Evolutionary conservation across 2,113 vertebrate genomes (phyloP), one percentile per base, ranked within the genome.

Genomic region (Agapornis roseicollis): DNA sequence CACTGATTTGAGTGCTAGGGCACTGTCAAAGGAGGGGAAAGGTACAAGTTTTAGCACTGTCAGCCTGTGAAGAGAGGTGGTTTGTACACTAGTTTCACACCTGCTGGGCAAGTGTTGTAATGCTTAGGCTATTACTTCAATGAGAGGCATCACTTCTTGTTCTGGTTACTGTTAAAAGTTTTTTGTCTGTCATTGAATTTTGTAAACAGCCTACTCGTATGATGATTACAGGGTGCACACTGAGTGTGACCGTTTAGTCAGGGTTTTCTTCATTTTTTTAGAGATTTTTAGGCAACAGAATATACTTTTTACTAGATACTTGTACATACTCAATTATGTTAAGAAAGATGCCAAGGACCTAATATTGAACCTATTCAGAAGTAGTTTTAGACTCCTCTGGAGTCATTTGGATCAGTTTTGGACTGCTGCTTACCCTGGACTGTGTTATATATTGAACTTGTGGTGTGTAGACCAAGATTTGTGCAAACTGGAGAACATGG

Each of bases 381-480:
- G 71, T 53, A 79, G 25, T 39, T 96, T 73, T 68, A 74, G 83
- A 23, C 60, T 90, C 13, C 33, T 37, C 50, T 68, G 5, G 61
- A 25, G 52, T 20, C 83, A 55, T 58, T 70, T 89, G 77, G 65
- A 37, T 79, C 60, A 47, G 13, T 76, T 77, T 68, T 39, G 41
- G 58, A 35, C 69, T 68, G 41, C 29, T 66, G 19, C 31, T 58
- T 15, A 16, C 63, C 66, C 44, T 74, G n/a, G 24, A 58, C 80
- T 25, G 0, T 73, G 53, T 44, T 18, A 31, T 50, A 33, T 37
- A 68, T 82, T 84, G 15, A 77, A 56, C 46, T 70, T 39, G 29
- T 0, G 2, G 6, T 6, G 5, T 1, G 5, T 25, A 9, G 6
- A 74, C 41, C 1, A 0, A 84, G 68, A 17, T 83, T 78, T 1